Evolutionary conservation across 2,888 invertebrate species (phyloP).

Genomic region (Tetragonisca angustula): DNA sequence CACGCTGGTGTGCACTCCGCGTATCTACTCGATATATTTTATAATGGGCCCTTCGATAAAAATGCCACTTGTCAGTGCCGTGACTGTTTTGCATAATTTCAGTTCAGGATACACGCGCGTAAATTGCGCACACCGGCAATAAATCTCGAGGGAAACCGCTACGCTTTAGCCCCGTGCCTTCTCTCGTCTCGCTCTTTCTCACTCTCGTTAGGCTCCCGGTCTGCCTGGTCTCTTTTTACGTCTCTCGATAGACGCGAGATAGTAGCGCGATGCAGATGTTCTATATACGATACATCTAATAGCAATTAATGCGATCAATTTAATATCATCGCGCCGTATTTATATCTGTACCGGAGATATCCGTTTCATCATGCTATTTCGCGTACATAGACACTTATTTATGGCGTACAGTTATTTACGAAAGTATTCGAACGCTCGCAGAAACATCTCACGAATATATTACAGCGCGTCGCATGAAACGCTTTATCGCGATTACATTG

Average conservation of each 20-base stretch:
- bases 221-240: neutral
- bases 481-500: neutral
- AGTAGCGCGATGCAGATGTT: neutral
- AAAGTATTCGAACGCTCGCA: neutral
- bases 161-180: conserved; percentile 12
- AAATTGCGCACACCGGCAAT: conserved; percentile 46
- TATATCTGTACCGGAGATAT: neutral
- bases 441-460: neutral
- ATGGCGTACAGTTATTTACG: neutral
- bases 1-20: neutral
- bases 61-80: conserved; percentile 30
- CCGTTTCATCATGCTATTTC: neutral
- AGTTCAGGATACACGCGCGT: conserved; percentile 56
- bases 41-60: conserved; percentile 38
- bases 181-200: neutral
- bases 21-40: conserved; percentile 20
- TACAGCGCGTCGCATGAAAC: neutral
- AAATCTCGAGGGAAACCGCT: conserved; percentile 47
- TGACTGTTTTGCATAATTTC: conserved; percentile 54
- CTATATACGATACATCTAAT: conserved; percentile 41
- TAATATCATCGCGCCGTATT: conserved; percentile 26
- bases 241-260: conserved; percentile 22
- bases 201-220: neutral
- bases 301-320: conserved; percentile 49
- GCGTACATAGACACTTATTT: neutral